These are phyloP conservation scores for Dicaeum eximium DNA, from an alignment of 2,113 vertebrate genomes.

Conservation along the genomic window DNA sequence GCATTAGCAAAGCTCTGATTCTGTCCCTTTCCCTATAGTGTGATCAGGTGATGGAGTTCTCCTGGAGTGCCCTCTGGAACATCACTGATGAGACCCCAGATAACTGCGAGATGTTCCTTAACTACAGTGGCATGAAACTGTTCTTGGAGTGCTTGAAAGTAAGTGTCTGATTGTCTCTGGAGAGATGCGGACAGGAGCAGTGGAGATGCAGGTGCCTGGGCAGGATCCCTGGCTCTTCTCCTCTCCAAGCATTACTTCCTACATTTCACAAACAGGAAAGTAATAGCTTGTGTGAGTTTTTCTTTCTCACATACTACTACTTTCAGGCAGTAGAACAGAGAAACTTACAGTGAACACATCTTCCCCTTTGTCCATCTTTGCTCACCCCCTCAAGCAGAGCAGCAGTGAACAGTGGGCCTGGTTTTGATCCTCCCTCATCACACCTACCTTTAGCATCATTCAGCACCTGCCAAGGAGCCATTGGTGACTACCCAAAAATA, in stretches of 20 bases:
- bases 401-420: not conserved
- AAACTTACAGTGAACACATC: not conserved
- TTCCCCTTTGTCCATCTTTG: not conserved
- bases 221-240: not conserved
- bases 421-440: not conserved
- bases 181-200: not conserved
- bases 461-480: not conserved
- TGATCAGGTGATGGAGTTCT: constrained; percentile 99
- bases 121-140: constrained; percentile 93
- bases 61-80: constrained; percentile 98
- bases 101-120: constrained; percentile 99
- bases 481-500: not conserved
- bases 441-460: not conserved
- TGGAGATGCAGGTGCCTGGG: not conserved
- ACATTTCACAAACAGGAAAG: not conserved
- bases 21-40: constrained; percentile 73
- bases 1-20: not conserved
- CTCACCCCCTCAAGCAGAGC: not conserved
- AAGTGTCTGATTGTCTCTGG: constrained; percentile 8
- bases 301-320: not conserved
- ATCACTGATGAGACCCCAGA: constrained; percentile 97
- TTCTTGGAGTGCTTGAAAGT: constrained; percentile 95
- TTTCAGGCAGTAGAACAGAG: not conserved
- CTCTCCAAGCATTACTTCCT: not conserved
- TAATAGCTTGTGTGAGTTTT: not conserved